Conservation (phyloP, 2,888 invertebrate genomes). For the Gisinianus flammeolus region DNA sequence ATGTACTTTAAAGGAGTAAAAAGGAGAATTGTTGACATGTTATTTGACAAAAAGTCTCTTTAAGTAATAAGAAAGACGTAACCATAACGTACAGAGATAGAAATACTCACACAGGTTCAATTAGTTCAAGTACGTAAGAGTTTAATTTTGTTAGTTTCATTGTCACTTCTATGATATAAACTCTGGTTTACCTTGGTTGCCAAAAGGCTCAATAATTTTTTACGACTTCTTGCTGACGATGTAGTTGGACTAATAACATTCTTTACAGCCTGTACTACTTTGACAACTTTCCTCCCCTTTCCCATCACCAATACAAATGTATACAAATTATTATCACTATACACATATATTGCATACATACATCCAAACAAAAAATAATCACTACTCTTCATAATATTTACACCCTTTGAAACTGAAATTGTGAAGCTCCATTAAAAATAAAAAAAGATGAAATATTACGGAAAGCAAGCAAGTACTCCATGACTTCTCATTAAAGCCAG, state of each 20-base stretch:
- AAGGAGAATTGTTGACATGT: too few species aligned
- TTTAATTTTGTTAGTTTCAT: too few species aligned
- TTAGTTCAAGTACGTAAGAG: too few species aligned
- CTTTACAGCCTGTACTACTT: slow-evolving; percentile 29
- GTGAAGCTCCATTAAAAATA: background rate
- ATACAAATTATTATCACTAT: background rate
- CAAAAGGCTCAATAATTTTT: slow-evolving; percentile 58
- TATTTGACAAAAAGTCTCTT: too few species aligned
- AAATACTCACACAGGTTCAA: background rate
- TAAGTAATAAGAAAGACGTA: too few species aligned
- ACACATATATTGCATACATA: too few species aligned
- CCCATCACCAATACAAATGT: background rate
- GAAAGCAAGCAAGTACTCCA: background rate
- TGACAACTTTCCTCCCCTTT: slow-evolving; percentile 33
- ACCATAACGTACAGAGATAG: too few species aligned
- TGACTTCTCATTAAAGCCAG: background rate
- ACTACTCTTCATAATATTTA: too few species aligned
- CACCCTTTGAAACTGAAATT: too few species aligned
- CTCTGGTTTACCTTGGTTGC: slow-evolving; percentile 57
- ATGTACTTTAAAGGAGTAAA: too few species aligned
- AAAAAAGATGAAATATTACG: background rate
- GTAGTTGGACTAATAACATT: slow-evolving; percentile 51
- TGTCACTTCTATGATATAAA: slow-evolving; percentile 19
- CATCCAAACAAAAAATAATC: too few species aligned
- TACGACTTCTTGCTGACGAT: slow-evolving; percentile 58